These are phyloP conservation scores for Tupiocoris notatus DNA, from an alignment of 2,888 invertebrate genomes.

Conservation along the genomic window DNA sequence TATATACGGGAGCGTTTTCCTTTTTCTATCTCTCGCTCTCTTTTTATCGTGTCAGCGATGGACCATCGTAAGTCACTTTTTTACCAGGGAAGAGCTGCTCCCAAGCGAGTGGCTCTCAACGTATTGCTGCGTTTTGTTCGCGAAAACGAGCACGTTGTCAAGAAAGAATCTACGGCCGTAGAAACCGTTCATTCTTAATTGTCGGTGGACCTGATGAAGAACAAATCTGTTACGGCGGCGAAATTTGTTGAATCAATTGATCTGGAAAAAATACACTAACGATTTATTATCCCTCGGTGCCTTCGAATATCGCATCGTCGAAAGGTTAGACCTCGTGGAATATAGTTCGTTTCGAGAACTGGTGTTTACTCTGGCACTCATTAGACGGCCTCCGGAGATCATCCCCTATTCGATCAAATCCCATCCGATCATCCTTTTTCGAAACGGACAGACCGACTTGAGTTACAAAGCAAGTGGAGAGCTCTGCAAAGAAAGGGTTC, in stretches of 20 bases:
- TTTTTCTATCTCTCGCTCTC: neutral
- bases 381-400: neutral
- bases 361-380: neutral
- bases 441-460: neutral
- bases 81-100: neutral
- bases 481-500: neutral
- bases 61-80: slow-evolving; percentile 25
- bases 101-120: neutral
- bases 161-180: neutral
- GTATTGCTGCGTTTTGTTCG: slow-evolving; percentile 2
- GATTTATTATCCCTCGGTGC: too few relatives aligned
- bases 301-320: too few relatives aligned
- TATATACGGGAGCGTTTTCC: slow-evolving; percentile 1
- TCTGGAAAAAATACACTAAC: too few relatives aligned
- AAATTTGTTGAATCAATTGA: too few relatives aligned
- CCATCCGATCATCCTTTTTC: neutral
- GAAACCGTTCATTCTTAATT: neutral
- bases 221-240: too few relatives aligned
- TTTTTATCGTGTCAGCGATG: neutral
- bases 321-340: too few relatives aligned
- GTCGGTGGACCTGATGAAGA: too few relatives aligned
- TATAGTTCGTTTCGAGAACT: too few relatives aligned
- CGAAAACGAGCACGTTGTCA: neutral
- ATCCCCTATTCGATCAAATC: neutral
- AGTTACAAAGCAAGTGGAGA: neutral